Percentiles rank a stretch among this genome's conserved stretches.
These are phyloP conservation scores for Tragelaphus scriptus DNA, from an alignment of 2,113 vertebrate species.

Conservation along the genomic window DNA sequence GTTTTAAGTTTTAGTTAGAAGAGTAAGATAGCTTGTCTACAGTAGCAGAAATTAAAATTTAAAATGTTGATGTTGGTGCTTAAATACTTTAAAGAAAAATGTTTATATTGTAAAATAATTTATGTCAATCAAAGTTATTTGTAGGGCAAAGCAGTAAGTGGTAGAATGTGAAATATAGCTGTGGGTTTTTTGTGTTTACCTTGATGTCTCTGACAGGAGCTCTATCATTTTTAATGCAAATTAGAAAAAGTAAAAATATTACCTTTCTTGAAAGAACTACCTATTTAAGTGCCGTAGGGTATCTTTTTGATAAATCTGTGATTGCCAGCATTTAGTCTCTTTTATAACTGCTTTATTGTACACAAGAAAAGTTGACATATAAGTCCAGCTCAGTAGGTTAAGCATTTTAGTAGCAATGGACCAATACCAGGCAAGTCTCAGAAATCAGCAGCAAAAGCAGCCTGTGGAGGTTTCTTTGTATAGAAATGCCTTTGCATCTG, in stretches of 20 bases:
- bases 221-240: not conserved
- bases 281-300: not conserved
- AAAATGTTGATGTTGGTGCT: not conserved
- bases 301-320: not conserved
- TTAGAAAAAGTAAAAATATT: not conserved
- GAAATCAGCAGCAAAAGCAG: not conserved
- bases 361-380: not conserved
- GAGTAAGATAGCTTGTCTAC: not conserved
- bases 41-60: slow-evolving; percentile 27
- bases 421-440: not conserved
- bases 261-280: not conserved
- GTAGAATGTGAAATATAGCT: not conserved
- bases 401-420: not conserved
- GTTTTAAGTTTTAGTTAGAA: slow-evolving; percentile 34
- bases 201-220: not conserved
- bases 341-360: not conserved
- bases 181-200: not conserved
- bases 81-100: not conserved
- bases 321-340: not conserved
- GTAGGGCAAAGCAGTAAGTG: not conserved
- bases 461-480: not conserved
- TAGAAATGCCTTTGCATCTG: not conserved
- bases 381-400: not conserved
- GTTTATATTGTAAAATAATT: slow-evolving; percentile 3
- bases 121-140: not conserved